Evolutionary conservation across 2,113 vertebrate species (phyloP), one percentile per base, ranked within the genome.

Genomic region (Poeciliopsis turrubarensis): DNA sequence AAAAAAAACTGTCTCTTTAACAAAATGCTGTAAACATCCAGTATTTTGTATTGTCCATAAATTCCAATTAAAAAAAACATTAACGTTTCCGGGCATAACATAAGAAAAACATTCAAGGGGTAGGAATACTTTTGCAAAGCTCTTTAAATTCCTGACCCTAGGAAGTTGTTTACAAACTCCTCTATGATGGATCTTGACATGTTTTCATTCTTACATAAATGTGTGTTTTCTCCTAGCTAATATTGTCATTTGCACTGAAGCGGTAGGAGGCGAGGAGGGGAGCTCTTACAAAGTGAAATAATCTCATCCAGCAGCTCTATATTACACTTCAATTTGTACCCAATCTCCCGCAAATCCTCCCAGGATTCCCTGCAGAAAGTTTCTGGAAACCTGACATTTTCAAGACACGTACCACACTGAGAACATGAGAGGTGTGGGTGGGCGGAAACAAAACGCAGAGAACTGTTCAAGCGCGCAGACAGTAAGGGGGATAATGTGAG

Each of bases 161-260:
- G 72, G 34, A 34, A 61, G 57, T 26, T 83, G 73, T 68, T 25
- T 22, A 29, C 69, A 79, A 41, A 83, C 57, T 81, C 65, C 51
- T 78, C 30, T 63, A 4, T 19, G 0, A 32, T 67, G 15, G 32
- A 68, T 70, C 32, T 67, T 79, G 57, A 1, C 62, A 54, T 73
- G 68, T 86, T 79, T 67, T 72, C 51, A 60, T 69, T 78, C 27
- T 72, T 82, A 73, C 82, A 74, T 73, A 85, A 86, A 86, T 81
- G 80, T 84, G 1, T 70, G 68, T 81, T 86, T 82, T 68, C 75
- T 68, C 68, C 70, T 64, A 78, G 88, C 80, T 68, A 77, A 85
- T 79, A 51, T 87, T 87, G 83, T 75, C 80, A 74, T 87, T 84
- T 73, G 64, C 4, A 7, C 61, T 22, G 76, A 62, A 82, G 72